phyloP scores from a whole-genome alignment of 2,113 vertebrate genomes.

The Galbula dea region DNA sequence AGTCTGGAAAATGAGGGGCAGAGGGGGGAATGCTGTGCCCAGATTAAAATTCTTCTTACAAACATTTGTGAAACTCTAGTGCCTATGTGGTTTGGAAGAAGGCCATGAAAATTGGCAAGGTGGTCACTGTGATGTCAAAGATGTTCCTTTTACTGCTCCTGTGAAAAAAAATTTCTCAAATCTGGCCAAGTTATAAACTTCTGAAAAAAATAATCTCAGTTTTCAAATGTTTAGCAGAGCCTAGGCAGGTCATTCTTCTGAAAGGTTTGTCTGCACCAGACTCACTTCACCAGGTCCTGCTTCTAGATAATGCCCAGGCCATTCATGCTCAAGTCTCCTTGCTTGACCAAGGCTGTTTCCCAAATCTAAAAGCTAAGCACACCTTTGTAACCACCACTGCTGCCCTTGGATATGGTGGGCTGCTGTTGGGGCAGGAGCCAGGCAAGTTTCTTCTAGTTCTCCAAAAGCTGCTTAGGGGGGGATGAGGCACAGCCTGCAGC shows the following conservation, averaged over 20 bases:
- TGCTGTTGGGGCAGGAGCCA: neutral
- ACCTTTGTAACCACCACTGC: neutral
- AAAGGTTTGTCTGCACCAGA: neutral
- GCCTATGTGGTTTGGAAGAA: neutral
- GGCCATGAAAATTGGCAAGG: neutral
- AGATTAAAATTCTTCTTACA: neutral
- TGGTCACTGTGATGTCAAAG: constrained; percentile 26
- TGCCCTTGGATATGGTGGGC: neutral
- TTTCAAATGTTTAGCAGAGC: neutral
- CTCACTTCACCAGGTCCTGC: neutral
- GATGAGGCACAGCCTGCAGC: neutral
- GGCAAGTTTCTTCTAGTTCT: neutral
- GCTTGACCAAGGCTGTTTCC: neutral
- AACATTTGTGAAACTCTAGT: neutral
- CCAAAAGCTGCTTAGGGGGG: accelerated
- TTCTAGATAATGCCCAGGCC: neutral
- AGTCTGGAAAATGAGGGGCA: neutral
- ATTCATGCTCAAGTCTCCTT: neutral
- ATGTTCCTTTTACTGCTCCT: neutral
- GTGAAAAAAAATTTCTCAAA: neutral
- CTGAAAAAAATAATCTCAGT: neutral
- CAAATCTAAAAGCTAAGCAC: neutral
- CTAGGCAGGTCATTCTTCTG: neutral
- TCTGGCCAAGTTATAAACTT: neutral
- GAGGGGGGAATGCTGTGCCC: neutral